phyloP scores from a whole-genome alignment of 2,888 invertebrate genomes.

The Drosophila villosipedis region DNA sequence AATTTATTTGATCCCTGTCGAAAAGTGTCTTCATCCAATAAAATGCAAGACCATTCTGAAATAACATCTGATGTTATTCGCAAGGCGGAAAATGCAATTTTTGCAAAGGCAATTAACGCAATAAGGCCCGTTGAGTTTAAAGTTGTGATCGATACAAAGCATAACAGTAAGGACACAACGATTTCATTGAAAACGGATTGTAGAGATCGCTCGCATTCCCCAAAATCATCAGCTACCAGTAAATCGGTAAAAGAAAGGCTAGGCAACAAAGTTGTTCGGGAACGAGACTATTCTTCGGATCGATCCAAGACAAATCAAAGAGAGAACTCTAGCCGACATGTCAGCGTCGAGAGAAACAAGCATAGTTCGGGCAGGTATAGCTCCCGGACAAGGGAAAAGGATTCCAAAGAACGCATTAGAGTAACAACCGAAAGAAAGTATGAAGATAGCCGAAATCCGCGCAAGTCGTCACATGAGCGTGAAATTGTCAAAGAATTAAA shows the following conservation, averaged over 20 bases:
- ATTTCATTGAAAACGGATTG: conserved; percentile 66
- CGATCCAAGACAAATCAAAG: conserved; percentile 42
- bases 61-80: conserved; percentile 95
- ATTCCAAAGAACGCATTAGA: conserved; percentile 42
- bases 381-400: conserved; percentile 52
- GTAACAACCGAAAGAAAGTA: conserved; percentile 18
- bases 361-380: conserved; percentile 35
- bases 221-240: conserved; percentile 44
- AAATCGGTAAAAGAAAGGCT: conserved; percentile 91
- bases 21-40: conserved; percentile 85
- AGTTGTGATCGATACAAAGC: conserved; percentile 85
- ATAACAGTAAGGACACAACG: conserved; percentile 85
- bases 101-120: conserved; percentile 94
- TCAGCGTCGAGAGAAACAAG: conserved; percentile 33
- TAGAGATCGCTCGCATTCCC: conserved; percentile 65
- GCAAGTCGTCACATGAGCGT: conserved; percentile 45
- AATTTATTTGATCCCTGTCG: conserved; percentile 84
- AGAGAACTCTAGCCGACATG: conserved; percentile 28
- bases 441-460: conserved; percentile 36
- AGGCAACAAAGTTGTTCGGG: conserved; percentile 86
- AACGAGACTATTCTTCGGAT: conserved; percentile 63
- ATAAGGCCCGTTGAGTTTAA: conserved; percentile 89
- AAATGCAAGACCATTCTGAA: conserved; percentile 86
- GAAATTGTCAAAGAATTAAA: conserved; percentile 31
- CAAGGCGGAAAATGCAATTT: conserved; percentile 95